These are phyloP conservation scores for Leptopilina drosophilae DNA, from an alignment of 2,888 invertebrate species.

Conservation along the genomic window DNA sequence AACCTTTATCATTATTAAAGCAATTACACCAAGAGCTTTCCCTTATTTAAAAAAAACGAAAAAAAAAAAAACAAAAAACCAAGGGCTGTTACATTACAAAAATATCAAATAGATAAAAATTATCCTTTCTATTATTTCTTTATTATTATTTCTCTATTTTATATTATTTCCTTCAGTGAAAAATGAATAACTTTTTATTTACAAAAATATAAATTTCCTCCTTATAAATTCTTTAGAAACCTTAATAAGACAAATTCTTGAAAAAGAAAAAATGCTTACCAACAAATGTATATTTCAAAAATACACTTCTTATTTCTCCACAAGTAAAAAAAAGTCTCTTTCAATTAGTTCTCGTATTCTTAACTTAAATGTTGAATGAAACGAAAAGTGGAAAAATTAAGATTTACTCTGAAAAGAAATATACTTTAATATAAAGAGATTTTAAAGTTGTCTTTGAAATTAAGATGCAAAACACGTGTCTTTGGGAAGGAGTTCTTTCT, in stretches of 20 bases:
- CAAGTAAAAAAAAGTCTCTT: too few species aligned
- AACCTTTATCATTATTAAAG: conserved; percentile 30
- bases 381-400: background rate
- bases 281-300: too few species aligned
- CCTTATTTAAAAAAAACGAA: conserved; percentile 12
- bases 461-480: conserved; percentile 24
- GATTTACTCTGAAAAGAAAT: background rate
- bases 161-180: too few species aligned
- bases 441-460: background rate
- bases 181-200: too few species aligned
- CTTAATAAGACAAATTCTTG: too few species aligned
- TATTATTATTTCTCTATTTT: too few species aligned
- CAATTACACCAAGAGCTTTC: conserved; percentile 23
- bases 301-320: too few species aligned
- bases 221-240: too few species aligned
- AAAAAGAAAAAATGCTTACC: too few species aligned
- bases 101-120: background rate
- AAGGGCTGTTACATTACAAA: conserved; percentile 13
- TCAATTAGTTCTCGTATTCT: background rate
- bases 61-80: background rate
- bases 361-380: background rate
- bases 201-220: too few species aligned
- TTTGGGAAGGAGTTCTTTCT: background rate
- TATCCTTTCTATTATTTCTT: too few species aligned
- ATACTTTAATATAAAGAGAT: conserved; percentile 8